phyloP scores from a whole-genome alignment of 2,113 vertebrate genomes.

The Gymnarchus niloticus region DNA sequence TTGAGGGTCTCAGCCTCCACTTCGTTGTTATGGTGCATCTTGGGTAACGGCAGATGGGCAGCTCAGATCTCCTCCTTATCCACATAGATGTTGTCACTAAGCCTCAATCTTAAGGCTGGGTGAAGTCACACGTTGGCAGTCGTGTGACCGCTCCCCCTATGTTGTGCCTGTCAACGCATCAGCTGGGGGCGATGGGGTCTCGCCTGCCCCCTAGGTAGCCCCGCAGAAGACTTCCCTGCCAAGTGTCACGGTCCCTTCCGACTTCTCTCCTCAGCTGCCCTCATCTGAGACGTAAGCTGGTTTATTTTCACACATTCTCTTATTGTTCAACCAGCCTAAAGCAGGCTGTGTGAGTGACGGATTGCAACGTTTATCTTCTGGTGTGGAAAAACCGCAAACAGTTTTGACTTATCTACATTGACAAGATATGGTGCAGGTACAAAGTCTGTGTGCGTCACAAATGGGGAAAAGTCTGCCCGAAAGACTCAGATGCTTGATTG shows the following conservation, averaged over 20 bases:
- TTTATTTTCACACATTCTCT: background rate
- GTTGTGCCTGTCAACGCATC: background rate
- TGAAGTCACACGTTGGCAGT: background rate
- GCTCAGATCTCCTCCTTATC: background rate
- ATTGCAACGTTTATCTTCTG: background rate
- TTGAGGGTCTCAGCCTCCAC: background rate
- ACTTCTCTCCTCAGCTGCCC: background rate
- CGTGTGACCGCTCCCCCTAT: background rate
- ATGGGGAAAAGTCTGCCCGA: too few species aligned
- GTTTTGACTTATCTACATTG: background rate
- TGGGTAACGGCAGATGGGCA: background rate
- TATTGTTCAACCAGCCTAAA: background rate
- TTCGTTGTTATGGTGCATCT: background rate
- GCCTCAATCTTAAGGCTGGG: background rate
- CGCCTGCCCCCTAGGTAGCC: too few species aligned
- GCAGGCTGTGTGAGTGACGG: background rate
- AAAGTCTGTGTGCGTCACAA: background rate
- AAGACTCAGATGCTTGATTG: too few species aligned
- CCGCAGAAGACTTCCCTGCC: too few species aligned
- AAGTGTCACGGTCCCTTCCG: background rate
- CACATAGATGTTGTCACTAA: conserved; percentile 15
- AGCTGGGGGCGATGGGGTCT: too few species aligned
- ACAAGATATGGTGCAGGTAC: background rate
- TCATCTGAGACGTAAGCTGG: too few species aligned
- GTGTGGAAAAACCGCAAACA: background rate